Conservation (phyloP, 1,140 invertebrate species). For the Achatina immaculata region DNA sequence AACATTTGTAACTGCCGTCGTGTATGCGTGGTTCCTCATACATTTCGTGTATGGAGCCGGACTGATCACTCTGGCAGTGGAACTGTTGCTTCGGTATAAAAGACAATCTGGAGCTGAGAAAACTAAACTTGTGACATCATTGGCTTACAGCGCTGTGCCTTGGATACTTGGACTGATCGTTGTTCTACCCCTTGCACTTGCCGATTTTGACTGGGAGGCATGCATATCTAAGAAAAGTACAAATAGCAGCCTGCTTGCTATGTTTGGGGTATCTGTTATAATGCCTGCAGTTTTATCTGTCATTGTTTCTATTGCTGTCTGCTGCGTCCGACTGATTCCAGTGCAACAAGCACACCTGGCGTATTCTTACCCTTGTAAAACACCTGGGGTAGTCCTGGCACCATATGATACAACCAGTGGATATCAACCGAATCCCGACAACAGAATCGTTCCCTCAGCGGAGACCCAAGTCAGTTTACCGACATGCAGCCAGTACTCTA, state of each 20-base stretch:
- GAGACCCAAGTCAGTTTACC: background rate
- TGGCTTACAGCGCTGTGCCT: background rate
- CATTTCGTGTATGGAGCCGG: slow-evolving; percentile 9
- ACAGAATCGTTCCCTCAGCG: too few relatives aligned
- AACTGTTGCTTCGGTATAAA: background rate
- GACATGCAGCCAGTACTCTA: background rate
- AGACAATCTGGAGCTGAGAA: background rate
- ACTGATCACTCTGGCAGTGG: background rate
- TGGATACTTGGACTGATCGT: background rate
- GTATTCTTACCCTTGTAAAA: background rate
- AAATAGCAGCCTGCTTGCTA: background rate
- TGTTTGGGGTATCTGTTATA: background rate
- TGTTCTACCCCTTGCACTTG: background rate
- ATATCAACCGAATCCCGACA: background rate
- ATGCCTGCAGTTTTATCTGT: background rate
- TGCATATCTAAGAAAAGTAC: background rate
- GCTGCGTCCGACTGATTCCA: background rate
- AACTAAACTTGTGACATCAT: background rate
- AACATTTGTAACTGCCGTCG: background rate
- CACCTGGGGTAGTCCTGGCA: background rate
- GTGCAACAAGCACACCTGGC: background rate
- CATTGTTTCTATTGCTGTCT: background rate
- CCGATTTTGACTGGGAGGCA: background rate
- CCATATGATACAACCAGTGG: background rate
- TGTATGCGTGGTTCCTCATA: background rate